Percentiles rank a stretch among this genome's conserved stretches.
Conservation (phyloP, 2,113 vertebrate genomes). For the Brachyhypopomus gauderio region DNA sequence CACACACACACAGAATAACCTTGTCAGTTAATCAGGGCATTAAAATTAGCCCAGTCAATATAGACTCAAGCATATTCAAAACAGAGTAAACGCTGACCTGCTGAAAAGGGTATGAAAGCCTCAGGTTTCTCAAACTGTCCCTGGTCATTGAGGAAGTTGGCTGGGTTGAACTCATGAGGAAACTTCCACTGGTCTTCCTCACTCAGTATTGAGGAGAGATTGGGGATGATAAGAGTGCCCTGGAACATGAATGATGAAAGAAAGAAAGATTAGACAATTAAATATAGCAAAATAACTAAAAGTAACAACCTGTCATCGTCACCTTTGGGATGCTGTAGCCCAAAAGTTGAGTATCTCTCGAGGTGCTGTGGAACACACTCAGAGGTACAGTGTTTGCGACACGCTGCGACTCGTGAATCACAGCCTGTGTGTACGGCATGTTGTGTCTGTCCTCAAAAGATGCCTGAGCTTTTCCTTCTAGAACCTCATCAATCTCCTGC, state of each 20-base stretch:
- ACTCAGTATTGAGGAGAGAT: constrained; percentile 23
- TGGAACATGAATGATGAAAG: constrained; percentile 29
- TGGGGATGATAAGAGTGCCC: constrained; percentile 31
- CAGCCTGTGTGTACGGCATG: constrained; percentile 50
- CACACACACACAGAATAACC: too few relatives aligned
- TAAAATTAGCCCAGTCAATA: too few relatives aligned
- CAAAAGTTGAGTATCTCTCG: constrained; percentile 38
- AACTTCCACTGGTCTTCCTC: constrained; percentile 23
- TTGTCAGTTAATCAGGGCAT: neutral
- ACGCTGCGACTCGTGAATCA: constrained; percentile 66
- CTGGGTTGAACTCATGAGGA: constrained; percentile 37
- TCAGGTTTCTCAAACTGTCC: constrained; percentile 45
- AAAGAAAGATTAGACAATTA: too few relatives aligned
- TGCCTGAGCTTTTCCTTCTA: constrained; percentile 44
- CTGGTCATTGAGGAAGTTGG: constrained; percentile 48
- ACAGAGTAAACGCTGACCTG: too few relatives aligned
- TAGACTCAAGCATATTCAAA: too few relatives aligned
- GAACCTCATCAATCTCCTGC: constrained; percentile 49
- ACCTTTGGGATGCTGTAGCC: constrained; percentile 70
- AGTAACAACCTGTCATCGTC: neutral
- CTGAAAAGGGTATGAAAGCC: constrained; percentile 49
- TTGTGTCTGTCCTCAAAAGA: constrained; percentile 59
- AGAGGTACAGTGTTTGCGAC: constrained; percentile 65
- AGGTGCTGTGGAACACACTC: constrained; percentile 47
- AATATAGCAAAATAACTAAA: neutral